Conservation (phyloP, 2,797 vertebrate species). For the Phrynocephalus vlangalii region DNA sequence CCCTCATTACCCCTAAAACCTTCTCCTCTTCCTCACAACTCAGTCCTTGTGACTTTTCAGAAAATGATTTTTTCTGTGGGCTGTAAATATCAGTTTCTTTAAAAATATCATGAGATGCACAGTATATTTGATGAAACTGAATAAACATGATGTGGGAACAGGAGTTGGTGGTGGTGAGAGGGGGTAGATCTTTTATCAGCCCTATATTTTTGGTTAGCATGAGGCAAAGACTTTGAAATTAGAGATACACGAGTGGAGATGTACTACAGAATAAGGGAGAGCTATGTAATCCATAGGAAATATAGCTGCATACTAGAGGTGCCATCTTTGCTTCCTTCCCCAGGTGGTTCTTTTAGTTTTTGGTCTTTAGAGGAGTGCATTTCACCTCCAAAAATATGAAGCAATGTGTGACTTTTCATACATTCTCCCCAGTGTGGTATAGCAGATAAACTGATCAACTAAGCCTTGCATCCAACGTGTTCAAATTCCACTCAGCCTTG, state of each 20-base stretch:
- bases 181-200: background rate
- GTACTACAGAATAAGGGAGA: rapidly evolving
- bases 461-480: no score
- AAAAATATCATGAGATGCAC: background rate
- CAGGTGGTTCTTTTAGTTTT: background rate
- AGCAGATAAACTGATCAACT: no score
- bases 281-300: background rate
- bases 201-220: background rate
- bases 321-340: background rate
- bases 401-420: background rate
- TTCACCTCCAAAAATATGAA: background rate
- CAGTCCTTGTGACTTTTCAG: constrained; percentile 9
- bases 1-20: background rate
- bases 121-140: constrained; percentile 12
- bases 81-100: constrained; percentile 26
- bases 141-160: background rate
- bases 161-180: background rate
- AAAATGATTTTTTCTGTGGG: constrained; percentile 17
- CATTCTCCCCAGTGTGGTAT: no score
- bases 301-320: background rate
- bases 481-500: no score
- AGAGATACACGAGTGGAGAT: background rate
- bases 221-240: background rate
- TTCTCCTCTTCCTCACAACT: background rate
- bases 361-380: background rate